Base-by-base conservation (phyloP, 1,140 invertebrate species). In the Acromyrmex charruanus region DNA sequence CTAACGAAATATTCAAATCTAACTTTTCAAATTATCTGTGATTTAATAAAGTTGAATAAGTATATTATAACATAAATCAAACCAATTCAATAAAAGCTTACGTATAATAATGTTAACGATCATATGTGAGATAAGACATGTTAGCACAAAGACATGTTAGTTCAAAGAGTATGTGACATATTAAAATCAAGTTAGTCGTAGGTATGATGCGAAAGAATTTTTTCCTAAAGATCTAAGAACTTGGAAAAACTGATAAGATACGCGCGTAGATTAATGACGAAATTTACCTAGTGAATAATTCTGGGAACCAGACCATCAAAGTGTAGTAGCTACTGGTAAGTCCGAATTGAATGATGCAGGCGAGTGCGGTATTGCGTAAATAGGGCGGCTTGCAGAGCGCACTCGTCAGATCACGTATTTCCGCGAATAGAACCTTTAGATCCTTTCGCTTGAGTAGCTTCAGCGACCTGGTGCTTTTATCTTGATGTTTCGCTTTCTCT, bases 231-330 rank as follows among this genome's bases (percentile, higher is more conserved):
- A 4, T 12, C 49, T 49, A 49, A 14, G 10, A 44, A 18, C 16
- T 31, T 12, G 31, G 14, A n/a, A 35, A 9, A 35, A 18, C 3
- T 10, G 3, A 35, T 35, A 18, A 2, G 16, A 66, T 35, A 9
- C 7, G 25, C 7, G 10, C 18, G 3, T 21, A 39, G 1, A 72
- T 72, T 21, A 14, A 39, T 39, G 9, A 44, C 10, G 9, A 18
- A 5, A 6, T 6, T 77, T 89, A 94, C 93, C 94, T 92, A 35
- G 92, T 95, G 94, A 98, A 98, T 89, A 98, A 94, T 93, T 98
- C 97, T 10, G 97, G 97, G 94, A 98, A 98, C 97, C 97, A 98
- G 85, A 98, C 96, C 97, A 98, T 98, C 3, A 98, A 94, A 1
- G 97, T 98, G 93, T 98, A 98, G 93, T 98, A 98, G 90, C 97